Evolutionary conservation across 2,113 vertebrate genomes (phyloP), one percentile per base, ranked within the genome.

Genomic region (Amblyornis subalaris): DNA sequence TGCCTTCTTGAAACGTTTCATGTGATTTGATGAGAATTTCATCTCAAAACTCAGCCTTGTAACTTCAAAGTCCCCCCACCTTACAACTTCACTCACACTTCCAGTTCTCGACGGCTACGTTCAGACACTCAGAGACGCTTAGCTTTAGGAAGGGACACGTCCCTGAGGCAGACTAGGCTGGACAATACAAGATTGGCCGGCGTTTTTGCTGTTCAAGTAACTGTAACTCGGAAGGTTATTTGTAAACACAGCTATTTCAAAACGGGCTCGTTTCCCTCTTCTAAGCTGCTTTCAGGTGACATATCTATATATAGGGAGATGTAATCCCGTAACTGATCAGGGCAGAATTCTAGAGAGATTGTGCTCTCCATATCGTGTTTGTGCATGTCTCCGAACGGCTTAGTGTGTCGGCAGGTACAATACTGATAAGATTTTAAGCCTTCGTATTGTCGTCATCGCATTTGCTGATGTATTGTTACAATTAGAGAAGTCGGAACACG

Each of bases 11-110:
- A 93, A 83, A 80, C 69, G n/a, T 88, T 95, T 95, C 73, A 38
- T 50, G 90, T 82, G 95, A 95, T 96, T 96, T 96, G 94, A 93
- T 91, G 93, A 97, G 95, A 97, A 97, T 97, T 97, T 96, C 77
- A 45, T 90, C 89, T 90, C 83, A 40, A 57, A 82, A 80, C 62
- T 89, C 76, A 48, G 67, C 31, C 8, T 58, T 58, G 22, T 65
- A 83, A 93, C 89, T 95, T 83, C 84, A 75, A 75, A 76, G 65
- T 93, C 62, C 45, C 70, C 88, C 74, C 72, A 28, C 40, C 33
- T 81, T 61, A 53, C 50, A 45, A 67, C 58, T 95, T 91, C 69
- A 67, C 89, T 93, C 78, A 76, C 81, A 70, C 82, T 86, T 82
- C 14, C 69, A 54, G 51, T 40, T 92, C 61, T 75, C 64, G 9